Conservation (phyloP, 1,140 invertebrate species). For the Cydia splendana region DNA sequence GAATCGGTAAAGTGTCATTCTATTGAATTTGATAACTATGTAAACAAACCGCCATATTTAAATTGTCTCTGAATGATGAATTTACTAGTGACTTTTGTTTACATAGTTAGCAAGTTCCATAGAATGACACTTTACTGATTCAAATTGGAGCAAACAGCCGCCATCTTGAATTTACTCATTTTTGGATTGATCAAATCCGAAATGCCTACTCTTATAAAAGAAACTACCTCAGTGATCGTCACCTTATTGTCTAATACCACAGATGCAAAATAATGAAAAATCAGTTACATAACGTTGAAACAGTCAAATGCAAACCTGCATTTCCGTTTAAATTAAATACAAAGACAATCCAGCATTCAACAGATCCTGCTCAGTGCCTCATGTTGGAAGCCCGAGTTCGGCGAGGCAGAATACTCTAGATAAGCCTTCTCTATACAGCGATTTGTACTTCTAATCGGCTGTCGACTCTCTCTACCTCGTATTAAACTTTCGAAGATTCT, state of each 20-base stretch:
- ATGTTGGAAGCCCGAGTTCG: background rate
- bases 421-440: slow-evolving; percentile 3
- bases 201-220: too few relatives aligned
- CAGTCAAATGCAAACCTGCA: background rate
- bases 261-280: background rate
- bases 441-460: slow-evolving; percentile 15
- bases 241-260: background rate
- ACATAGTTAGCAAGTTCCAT: too few relatives aligned
- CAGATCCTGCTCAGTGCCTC: slow-evolving; percentile 8
- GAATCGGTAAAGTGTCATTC: too few relatives aligned
- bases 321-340: slow-evolving; percentile 10
- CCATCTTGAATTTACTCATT: too few relatives aligned
- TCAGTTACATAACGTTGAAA: background rate
- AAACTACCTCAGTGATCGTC: too few relatives aligned
- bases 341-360: slow-evolving; percentile 11
- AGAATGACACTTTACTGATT: too few relatives aligned
- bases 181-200: too few relatives aligned
- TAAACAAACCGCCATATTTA: too few relatives aligned
- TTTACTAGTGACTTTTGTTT: too few relatives aligned
- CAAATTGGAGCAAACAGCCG: too few relatives aligned
- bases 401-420: slow-evolving; percentile 18
- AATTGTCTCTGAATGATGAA: too few relatives aligned
- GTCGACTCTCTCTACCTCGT: background rate
- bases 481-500: background rate
- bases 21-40: too few relatives aligned